Percentiles rank a stretch among this genome's conserved stretches.
Conservation (phyloP, 2,113 vertebrate genomes). For the Gadus macrocephalus region DNA sequence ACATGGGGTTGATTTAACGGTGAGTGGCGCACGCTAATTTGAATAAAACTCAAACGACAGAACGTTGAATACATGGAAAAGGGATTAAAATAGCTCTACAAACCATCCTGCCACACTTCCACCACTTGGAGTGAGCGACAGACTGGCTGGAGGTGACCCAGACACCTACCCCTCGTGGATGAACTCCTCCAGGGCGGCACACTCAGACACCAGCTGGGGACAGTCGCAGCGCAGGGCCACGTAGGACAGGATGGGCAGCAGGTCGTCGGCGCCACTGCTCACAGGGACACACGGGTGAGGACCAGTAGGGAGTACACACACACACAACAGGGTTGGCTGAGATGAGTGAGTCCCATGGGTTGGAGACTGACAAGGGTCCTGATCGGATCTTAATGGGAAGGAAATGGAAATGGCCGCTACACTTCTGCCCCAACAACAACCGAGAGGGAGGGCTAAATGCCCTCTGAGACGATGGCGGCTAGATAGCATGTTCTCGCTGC, state of each 20-base stretch:
- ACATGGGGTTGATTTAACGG: no score
- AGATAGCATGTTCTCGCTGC: slow-evolving; percentile 48
- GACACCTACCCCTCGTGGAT: slow-evolving; percentile 91
- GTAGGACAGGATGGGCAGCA: slow-evolving; percentile 90
- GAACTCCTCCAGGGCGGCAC: slow-evolving; percentile 90
- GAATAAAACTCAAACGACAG: no score
- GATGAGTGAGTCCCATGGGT: neutral
- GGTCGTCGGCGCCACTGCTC: slow-evolving; percentile 86
- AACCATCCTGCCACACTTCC: no score
- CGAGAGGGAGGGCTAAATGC: slow-evolving; percentile 47
- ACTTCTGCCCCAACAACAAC: slow-evolving; percentile 9
- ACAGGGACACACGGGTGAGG: neutral
- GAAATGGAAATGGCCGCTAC: slow-evolving; percentile 30
- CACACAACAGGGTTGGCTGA: neutral
- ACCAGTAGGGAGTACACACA: neutral
- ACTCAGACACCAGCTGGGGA: slow-evolving; percentile 90
- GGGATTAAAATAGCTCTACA: no score
- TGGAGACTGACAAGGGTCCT: slow-evolving; percentile 15
- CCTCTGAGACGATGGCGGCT: slow-evolving; percentile 40
- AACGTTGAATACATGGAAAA: no score
- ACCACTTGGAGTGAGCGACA: no score
- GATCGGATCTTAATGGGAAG: slow-evolving; percentile 37
- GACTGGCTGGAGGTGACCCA: no score
- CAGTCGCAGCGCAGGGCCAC: slow-evolving; percentile 83
- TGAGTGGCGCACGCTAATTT: no score